Conservation (phyloP, 2,113 vertebrate genomes). For the Phylloscopus trochiloides region DNA sequence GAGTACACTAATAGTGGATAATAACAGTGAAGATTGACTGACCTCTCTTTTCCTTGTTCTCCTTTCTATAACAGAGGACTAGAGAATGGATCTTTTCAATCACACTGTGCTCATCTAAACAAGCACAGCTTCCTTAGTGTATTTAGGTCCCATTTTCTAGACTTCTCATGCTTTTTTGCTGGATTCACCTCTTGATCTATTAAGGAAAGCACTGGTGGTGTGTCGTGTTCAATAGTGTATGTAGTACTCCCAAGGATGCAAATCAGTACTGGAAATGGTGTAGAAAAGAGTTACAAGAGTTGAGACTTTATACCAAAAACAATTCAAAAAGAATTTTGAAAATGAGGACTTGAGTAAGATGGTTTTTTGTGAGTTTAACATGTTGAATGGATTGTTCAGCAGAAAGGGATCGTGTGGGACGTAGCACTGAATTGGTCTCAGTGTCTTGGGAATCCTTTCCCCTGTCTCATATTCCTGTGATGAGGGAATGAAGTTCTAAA, state of each 20-base stretch:
- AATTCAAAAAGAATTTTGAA: background rate
- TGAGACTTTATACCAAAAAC: background rate
- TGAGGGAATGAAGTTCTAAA: background rate
- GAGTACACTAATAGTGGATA: background rate
- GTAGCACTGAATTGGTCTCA: background rate
- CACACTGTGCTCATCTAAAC: background rate
- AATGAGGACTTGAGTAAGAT: background rate
- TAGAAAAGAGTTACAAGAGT: background rate
- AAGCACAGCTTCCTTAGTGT: background rate
- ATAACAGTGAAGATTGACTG: background rate
- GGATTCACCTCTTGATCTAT: background rate
- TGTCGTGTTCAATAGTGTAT: background rate
- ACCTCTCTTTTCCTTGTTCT: background rate
- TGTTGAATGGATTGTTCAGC: background rate
- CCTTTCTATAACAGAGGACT: background rate
- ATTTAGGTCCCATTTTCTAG: background rate
- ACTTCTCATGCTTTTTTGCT: background rate
- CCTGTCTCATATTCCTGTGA: background rate
- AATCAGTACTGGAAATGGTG: background rate
- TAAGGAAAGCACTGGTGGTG: background rate
- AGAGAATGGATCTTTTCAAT: background rate
- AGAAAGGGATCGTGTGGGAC: background rate
- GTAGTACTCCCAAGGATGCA: background rate
- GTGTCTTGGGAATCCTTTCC: background rate
- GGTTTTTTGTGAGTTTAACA: background rate